A percentile compares a stretch with the other conserved stretches of the same genome.
Evolutionary conservation across 35 echinoderm and acorn worm species (phyloP).

Genomic region (Holothuria glaberrima): DNA sequence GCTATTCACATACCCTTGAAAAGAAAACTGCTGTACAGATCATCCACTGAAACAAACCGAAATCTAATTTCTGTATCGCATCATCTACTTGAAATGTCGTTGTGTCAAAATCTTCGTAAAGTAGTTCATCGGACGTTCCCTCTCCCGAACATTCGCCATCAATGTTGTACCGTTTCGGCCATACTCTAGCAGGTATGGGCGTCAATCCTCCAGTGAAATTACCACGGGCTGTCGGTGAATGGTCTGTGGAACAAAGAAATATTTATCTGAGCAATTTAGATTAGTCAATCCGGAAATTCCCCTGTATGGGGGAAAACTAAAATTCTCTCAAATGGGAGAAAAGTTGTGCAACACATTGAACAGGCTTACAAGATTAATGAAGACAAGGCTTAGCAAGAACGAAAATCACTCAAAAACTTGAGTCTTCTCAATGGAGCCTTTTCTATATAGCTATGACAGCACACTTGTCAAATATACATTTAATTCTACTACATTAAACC

Average conservation of each 20-base stretch:
- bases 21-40: conserved; percentile 24
- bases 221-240: not conserved
- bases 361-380: too few relatives aligned
- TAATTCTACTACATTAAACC: too few relatives aligned
- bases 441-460: too few relatives aligned
- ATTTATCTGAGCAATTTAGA: too few relatives aligned
- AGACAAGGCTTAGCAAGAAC: too few relatives aligned
- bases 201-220: conserved; percentile 23
- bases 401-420: too few relatives aligned
- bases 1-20: conserved; percentile 47
- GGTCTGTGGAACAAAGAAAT: conserved; percentile 4
- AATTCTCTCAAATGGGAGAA: too few relatives aligned
- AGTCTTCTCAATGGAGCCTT: too few relatives aligned
- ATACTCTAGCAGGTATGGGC: conserved; percentile 26
- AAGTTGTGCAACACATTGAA: too few relatives aligned
- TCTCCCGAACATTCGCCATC: conserved; percentile 32
- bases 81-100: conserved; percentile 43
- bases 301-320: too few relatives aligned
- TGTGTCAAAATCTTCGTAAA: conserved; percentile 45
- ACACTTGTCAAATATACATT: too few relatives aligned
- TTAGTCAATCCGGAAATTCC: too few relatives aligned
- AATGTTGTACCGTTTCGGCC: conserved; percentile 36
- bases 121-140: conserved; percentile 28
- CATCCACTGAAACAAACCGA: conserved; percentile 34
- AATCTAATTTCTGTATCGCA: conserved; percentile 45